Evolutionary conservation across 2,797 vertebrate species (phyloP), one percentile per base, ranked within the genome.

Genomic region (Adelosebastes latens): DNA sequence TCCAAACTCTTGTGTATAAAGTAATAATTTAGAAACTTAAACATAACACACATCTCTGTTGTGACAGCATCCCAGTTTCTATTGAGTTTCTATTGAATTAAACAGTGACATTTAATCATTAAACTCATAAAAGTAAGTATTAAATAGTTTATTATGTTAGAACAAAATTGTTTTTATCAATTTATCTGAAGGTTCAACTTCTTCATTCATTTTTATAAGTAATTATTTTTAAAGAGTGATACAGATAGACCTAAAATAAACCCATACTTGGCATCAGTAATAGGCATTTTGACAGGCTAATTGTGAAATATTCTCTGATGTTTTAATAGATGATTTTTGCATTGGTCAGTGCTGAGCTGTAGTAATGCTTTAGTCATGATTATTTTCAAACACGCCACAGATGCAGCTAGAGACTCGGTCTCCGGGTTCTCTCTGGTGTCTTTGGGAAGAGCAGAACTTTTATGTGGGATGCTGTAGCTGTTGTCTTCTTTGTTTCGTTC

Each of bases 401-500:
- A 20, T 79, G 65, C 59, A 82, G 46, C 69, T 14, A 36, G 24
- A 79, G 16, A 67, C 63, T 52, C 24, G 6, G 13, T 81, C 72
- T 72, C 63, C 66, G n/a, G 77, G 69, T 81, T 72, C 73, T 72
- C 66, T 79, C 46, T 46, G 55, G 69, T 81, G 66, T 78, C 22
- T 77, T 77, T 60, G 63, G 53, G 67, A 75, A 79, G 77, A 87
- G 66, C 73, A 61, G 25, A 85, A 79, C 66, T 76, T 88, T 77
- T 75, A 66, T 89, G 83, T 89, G 85, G 89, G 91, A 92, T 95
- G 88, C 88, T 94, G 92, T 93, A 92, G 93, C 81, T 94, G 73
- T 91, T 94, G 89, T 94, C 89, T 91, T 92, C 77, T 93, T 89
- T 95, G 92, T 95, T 92, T 94, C 83, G 8, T 93, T 84, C 92